A percentile compares a stretch with the other conserved stretches of the same genome.
Conservation (phyloP, 2,113 vertebrate genomes). For the Ploceus nigricollis region DNA sequence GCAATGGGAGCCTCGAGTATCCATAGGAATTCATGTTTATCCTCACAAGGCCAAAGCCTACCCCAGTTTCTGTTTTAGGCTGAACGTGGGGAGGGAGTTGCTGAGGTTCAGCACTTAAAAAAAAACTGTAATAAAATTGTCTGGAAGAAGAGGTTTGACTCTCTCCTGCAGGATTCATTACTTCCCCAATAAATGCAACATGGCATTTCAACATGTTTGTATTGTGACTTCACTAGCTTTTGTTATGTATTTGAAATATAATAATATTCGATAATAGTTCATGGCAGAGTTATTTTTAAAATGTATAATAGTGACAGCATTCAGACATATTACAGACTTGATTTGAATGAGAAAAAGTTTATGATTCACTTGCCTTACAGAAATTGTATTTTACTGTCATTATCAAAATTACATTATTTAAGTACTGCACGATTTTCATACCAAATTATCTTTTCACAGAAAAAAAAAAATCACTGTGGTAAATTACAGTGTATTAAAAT, state of each 20-base stretch:
- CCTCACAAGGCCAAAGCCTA: neutral
- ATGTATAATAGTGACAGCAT: constrained; percentile 2
- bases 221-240: constrained; percentile 54
- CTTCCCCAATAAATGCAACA: constrained; percentile 55
- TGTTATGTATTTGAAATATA: constrained; percentile 52
- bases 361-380: constrained; percentile 50
- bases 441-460: constrained; percentile 66
- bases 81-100: neutral
- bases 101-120: constrained; percentile 29
- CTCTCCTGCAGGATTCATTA: constrained; percentile 51
- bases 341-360: constrained; percentile 69
- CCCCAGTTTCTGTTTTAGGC: constrained; percentile 10
- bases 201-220: constrained; percentile 59
- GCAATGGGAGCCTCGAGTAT: neutral
- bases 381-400: constrained; percentile 63
- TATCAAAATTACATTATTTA: constrained; percentile 69
- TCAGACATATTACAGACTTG: constrained; percentile 46
- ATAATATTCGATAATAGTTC: constrained; percentile 43
- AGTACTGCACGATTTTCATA: constrained; percentile 56
- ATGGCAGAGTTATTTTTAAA: neutral
- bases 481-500: constrained; percentile 34
- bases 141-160: constrained; percentile 50
- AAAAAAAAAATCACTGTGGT: neutral
- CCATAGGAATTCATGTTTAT: neutral
- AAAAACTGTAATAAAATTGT: constrained; percentile 58